phyloP scores from a whole-genome alignment of 1,140 invertebrate species.

The Nasonia vitripennis region DNA sequence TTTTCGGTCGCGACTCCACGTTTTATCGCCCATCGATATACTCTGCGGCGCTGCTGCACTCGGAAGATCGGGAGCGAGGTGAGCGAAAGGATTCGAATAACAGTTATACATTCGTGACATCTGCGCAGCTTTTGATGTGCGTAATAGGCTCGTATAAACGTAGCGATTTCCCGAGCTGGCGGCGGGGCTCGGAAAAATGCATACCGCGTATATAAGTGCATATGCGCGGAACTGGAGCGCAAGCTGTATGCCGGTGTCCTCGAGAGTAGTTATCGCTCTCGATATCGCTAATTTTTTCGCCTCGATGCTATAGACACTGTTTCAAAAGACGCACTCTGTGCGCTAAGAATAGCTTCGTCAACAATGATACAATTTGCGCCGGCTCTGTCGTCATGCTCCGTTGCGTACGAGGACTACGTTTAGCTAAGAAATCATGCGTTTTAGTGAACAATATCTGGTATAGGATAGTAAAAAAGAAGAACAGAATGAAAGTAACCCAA shows the following conservation, averaged over 20 bases:
- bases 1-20: background rate
- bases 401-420: too few relatives aligned
- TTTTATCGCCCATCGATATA: background rate
- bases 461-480: too few relatives aligned
- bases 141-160: background rate
- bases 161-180: background rate
- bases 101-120: background rate
- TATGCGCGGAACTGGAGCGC: background rate
- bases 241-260: background rate
- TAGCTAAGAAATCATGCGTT: too few relatives aligned
- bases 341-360: background rate
- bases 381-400: background rate
- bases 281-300: background rate
- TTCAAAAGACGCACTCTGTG: background rate
- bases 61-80: conserved; percentile 5
- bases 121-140: background rate
- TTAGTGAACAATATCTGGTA: too few relatives aligned
- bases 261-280: background rate
- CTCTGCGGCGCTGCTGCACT: background rate
- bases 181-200: background rate
- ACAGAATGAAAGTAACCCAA: too few relatives aligned
- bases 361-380: background rate
- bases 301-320: background rate
- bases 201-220: background rate
- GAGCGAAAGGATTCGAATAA: background rate